A percentile compares a stretch with the other conserved stretches of the same genome.
Conservation (phyloP, 2,888 invertebrate species). For the Macaria liturata region DNA sequence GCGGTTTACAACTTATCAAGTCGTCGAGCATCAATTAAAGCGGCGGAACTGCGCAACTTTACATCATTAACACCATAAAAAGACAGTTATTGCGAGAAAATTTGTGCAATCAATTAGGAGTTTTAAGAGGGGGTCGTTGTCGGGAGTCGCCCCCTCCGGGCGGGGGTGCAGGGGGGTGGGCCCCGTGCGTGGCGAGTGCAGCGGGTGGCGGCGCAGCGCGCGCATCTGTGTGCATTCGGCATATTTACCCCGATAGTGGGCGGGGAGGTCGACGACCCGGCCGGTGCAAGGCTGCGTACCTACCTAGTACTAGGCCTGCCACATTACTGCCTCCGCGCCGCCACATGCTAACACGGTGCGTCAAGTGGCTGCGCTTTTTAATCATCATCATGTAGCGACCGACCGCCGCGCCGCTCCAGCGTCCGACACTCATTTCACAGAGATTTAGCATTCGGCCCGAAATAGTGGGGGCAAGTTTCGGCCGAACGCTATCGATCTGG, state of each 20-base stretch:
- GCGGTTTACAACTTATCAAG: slow-evolving; percentile 57
- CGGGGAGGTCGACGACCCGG: slow-evolving; percentile 81
- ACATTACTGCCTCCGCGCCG: slow-evolving; percentile 73
- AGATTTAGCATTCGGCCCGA: slow-evolving; percentile 39
- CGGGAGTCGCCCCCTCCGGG: slow-evolving; percentile 69
- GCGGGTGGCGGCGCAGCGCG: slow-evolving; percentile 71
- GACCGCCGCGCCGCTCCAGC: slow-evolving; percentile 25
- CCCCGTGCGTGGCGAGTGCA: slow-evolving; percentile 74
- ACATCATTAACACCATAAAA: slow-evolving; percentile 81
- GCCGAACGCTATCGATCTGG: slow-evolving; percentile 63
- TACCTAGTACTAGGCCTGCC: slow-evolving; percentile 52
- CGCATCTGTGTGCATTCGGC: slow-evolving; percentile 83
- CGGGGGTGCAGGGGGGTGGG: slow-evolving; percentile 60
- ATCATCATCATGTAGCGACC: slow-evolving; percentile 45
- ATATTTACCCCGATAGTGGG: slow-evolving; percentile 82
- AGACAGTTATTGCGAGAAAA: slow-evolving; percentile 82
- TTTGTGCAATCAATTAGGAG: slow-evolving; percentile 83
- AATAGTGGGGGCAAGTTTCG: slow-evolving; percentile 40
- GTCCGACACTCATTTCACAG: slow-evolving; percentile 17
- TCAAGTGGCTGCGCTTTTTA: slow-evolving; percentile 69
- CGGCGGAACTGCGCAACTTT: slow-evolving; percentile 75
- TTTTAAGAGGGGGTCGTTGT: slow-evolving; percentile 66
- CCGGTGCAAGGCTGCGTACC: slow-evolving; percentile 80
- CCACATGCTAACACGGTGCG: slow-evolving; percentile 74
- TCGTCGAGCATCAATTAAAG: slow-evolving; percentile 71